Conservation (phyloP, 2,888 invertebrate species). For the Blera fallax region DNA sequence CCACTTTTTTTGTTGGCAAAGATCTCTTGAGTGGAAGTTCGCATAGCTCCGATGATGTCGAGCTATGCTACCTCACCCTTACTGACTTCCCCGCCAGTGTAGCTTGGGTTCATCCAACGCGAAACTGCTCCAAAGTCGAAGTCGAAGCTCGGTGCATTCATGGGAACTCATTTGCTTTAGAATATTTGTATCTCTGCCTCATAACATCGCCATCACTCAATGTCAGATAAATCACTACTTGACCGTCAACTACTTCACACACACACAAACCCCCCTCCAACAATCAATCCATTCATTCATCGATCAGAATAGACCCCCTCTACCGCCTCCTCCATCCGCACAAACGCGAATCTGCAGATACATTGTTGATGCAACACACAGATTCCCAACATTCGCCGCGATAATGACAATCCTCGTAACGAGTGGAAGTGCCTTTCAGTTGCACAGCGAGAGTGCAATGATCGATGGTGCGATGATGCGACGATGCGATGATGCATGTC, state of each 20-base stretch:
- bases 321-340: neutral
- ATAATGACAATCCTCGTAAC: constrained; percentile 2
- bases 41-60: no score
- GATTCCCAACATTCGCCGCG: neutral
- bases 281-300: neutral
- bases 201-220: neutral
- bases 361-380: neutral
- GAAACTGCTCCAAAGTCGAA: no score
- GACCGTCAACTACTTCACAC: neutral
- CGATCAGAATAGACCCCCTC: neutral
- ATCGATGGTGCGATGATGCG: constrained; percentile 53
- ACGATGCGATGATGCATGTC: constrained; percentile 59
- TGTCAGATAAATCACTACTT: neutral
- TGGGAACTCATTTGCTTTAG: no score
- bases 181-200: neutral
- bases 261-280: neutral
- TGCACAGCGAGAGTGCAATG: constrained; percentile 54
- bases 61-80: no score
- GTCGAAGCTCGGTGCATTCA: no score
- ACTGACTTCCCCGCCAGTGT: no score
- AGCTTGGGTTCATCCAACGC: no score
- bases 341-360: neutral
- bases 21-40: no score
- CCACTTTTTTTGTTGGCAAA: no score
- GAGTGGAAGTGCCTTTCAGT: neutral